Percentiles rank a stretch among this genome's conserved stretches.
These are phyloP conservation scores for Rhabditoides inermis DNA, from an alignment of 2,888 invertebrate genomes.

Conservation along the genomic window DNA sequence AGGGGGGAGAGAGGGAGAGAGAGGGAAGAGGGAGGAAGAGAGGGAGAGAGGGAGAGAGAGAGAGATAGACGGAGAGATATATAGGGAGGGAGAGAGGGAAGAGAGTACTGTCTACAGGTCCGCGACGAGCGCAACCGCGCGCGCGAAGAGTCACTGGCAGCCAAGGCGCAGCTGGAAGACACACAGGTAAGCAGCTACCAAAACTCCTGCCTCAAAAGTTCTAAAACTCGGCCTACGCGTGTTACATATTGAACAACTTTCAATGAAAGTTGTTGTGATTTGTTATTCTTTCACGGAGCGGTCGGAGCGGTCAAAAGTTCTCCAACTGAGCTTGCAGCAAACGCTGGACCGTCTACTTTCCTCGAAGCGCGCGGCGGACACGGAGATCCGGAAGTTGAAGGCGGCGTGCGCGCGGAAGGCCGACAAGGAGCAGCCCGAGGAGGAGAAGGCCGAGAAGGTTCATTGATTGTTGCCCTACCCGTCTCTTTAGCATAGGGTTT, in stretches of 20 bases:
- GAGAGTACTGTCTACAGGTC: conserved; percentile 26
- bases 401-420: not conserved
- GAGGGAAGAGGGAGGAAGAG: conserved; percentile 94
- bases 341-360: not conserved
- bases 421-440: not conserved
- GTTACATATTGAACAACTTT: too few species aligned
- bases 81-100: too few species aligned
- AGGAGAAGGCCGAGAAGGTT: not conserved
- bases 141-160: conserved; percentile 76
- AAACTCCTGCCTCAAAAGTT: too few species aligned
- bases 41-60: conserved; percentile 88
- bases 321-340: not conserved
- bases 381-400: not conserved
- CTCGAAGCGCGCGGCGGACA: not conserved
- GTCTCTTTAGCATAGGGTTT: too few species aligned
- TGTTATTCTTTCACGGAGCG: not conserved
- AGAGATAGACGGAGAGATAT: too few species aligned
- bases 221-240: too few species aligned
- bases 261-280: not conserved
- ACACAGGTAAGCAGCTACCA: too few species aligned
- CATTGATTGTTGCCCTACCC: too few species aligned
- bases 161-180: conserved; percentile 71
- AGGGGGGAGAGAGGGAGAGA: conserved; percentile 78
- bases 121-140: conserved; percentile 85
- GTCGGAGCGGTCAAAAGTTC: not conserved